These are phyloP conservation scores for Monochamus alternatus DNA, from an alignment of 2,888 invertebrate species.

Conservation along the genomic window DNA sequence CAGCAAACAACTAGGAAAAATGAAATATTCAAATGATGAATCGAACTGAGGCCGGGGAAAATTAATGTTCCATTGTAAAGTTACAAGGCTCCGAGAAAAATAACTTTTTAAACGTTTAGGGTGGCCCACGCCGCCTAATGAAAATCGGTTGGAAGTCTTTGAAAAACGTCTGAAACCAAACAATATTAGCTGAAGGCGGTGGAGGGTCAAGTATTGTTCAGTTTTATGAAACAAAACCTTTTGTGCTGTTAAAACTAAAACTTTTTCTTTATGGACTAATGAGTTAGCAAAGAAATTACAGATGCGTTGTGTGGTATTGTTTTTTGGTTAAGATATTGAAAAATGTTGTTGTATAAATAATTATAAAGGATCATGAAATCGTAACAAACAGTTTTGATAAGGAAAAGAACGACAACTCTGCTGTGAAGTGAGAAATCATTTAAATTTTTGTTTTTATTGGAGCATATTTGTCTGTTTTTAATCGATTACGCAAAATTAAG, in stretches of 20 bases:
- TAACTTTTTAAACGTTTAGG: constrained; percentile 1
- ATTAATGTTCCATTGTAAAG: constrained; percentile 9
- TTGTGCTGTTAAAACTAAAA: constrained; percentile 4
- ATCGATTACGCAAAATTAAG: too few species aligned
- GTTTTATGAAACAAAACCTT: background rate
- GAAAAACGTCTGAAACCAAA: constrained; percentile 1
- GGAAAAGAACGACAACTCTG: too few species aligned
- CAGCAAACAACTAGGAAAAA: constrained; percentile 1
- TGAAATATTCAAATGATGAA: constrained; percentile 10
- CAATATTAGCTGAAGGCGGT: background rate
- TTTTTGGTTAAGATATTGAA: too few species aligned
- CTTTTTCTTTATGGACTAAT: too few species aligned
- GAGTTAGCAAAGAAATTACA: too few species aligned
- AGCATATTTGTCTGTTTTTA: too few species aligned
- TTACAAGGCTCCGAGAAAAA: constrained; percentile 1
- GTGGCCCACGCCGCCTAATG: background rate
- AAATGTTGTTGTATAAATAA: too few species aligned
- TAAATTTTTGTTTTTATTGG: too few species aligned
- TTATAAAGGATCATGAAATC: too few species aligned
- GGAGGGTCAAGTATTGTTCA: background rate
- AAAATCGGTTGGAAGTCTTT: constrained; percentile 29
- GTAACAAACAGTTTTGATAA: too few species aligned
- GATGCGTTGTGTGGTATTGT: too few species aligned
- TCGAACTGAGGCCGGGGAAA: background rate
- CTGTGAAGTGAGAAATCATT: too few species aligned